These are phyloP conservation scores for Chaetura pelagica DNA, from an alignment of 2,113 vertebrate species.

Conservation along the genomic window DNA sequence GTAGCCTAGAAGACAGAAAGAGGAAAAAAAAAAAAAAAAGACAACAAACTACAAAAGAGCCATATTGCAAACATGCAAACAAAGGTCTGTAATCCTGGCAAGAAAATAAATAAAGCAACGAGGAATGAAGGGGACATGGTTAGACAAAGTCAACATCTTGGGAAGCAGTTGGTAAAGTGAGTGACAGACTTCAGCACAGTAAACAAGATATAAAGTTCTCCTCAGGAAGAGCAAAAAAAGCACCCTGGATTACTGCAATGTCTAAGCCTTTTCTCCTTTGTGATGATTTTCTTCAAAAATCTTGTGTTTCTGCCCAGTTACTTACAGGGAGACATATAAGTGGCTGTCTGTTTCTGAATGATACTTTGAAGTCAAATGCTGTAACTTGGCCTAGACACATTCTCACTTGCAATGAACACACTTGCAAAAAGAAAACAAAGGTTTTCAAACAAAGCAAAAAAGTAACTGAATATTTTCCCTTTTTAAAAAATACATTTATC, in stretches of 20 bases:
- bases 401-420: not conserved
- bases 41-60: not conserved
- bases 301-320: not conserved
- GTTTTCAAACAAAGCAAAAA: not conserved
- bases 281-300: not conserved
- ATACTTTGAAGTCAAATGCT: conserved; percentile 18
- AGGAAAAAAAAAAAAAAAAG: not conserved
- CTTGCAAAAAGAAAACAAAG: not conserved
- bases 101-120: conserved; percentile 6
- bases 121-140: conserved; percentile 19
- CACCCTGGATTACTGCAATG: not conserved
- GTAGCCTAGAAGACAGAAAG: not conserved
- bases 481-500: not conserved
- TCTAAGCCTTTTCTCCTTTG: conserved; percentile 28
- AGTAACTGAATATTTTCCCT: not conserved
- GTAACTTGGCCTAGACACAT: not conserved
- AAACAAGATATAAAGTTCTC: conserved; percentile 63
- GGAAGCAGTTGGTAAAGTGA: conserved; percentile 57
- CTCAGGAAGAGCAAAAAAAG: conserved; percentile 24
- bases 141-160: conserved; percentile 64
- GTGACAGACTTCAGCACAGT: conserved; percentile 58
- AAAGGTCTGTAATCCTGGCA: conserved; percentile 4
- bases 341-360: not conserved
- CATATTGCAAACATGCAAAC: conserved; percentile 10
- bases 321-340: not conserved